Percentiles rank a stretch among this genome's conserved stretches.
Conservation (phyloP, 2,888 invertebrate genomes). For the Mechanitis mazaeus region DNA sequence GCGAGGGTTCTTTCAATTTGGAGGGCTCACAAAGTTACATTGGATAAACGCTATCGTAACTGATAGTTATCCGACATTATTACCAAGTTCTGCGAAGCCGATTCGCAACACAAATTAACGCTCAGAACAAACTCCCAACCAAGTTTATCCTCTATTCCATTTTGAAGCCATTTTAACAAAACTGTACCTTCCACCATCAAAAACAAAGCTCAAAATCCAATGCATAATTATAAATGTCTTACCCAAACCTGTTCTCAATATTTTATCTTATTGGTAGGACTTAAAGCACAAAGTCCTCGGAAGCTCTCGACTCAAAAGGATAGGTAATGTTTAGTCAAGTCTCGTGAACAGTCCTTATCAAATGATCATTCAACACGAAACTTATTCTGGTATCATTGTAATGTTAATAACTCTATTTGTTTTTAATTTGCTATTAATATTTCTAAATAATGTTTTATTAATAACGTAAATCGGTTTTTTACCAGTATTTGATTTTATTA, state of each 20-base stretch:
- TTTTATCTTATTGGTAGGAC: not conserved
- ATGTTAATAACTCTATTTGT: no score
- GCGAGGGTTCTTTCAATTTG: conserved; percentile 21
- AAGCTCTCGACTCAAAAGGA: not conserved
- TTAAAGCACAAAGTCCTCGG: not conserved
- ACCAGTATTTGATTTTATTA: no score
- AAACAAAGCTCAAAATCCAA: not conserved
- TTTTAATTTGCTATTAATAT: no score
- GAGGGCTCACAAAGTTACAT: conserved; percentile 24
- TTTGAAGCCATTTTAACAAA: not conserved
- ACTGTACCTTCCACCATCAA: not conserved
- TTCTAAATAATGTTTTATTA: no score
- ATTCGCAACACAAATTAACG: conserved; percentile 29
- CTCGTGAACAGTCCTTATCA: conserved; percentile 20
- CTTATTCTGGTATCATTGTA: no score
- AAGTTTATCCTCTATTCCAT: conserved; percentile 16
- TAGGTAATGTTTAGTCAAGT: conserved; percentile 15
- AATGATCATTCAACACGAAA: conserved; percentile 14
- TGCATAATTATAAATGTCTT: not conserved
- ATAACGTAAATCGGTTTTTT: no score
- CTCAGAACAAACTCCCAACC: conserved; percentile 21
- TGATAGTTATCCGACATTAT: conserved; percentile 31
- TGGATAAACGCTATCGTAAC: conserved; percentile 28
- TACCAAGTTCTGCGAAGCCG: conserved; percentile 21
- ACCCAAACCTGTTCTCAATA: not conserved